phyloP scores from a whole-genome alignment of 2,797 vertebrate species.

The Brotula barbata region DNA sequence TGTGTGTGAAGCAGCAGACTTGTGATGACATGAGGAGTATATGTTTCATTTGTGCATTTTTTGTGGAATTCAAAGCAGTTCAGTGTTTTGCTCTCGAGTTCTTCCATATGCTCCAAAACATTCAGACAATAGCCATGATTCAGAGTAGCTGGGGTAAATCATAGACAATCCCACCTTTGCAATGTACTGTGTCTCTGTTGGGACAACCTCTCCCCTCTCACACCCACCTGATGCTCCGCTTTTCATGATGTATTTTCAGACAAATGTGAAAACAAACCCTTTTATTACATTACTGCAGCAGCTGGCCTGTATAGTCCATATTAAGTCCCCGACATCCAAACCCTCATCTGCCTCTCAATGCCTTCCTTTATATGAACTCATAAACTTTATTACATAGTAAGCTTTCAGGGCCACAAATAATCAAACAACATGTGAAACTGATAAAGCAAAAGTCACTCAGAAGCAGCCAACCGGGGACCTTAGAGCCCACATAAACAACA shows the following conservation, averaged over 20 bases:
- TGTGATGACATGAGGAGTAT: constrained; percentile 21
- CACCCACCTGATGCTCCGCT: constrained; percentile 69
- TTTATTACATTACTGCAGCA: constrained; percentile 34
- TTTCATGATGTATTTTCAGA: constrained; percentile 31
- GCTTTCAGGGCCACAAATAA: constrained; percentile 10
- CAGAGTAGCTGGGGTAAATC: constrained; percentile 54
- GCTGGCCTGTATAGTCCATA: constrained; percentile 30
- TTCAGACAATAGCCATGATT: constrained; percentile 68
- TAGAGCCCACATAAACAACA: constrained; percentile 44
- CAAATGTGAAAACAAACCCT: constrained; percentile 38
- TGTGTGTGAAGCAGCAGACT: constrained; percentile 14
- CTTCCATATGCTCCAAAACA: constrained; percentile 65
- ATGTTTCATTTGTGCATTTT: constrained; percentile 33
- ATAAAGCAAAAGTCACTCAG: constrained; percentile 11
- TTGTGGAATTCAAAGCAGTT: constrained; percentile 36
- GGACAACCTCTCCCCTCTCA: constrained; percentile 68
- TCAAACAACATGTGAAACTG: constrained; percentile 3
- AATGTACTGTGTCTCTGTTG: constrained; percentile 56
- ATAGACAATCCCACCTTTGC: constrained; percentile 54
- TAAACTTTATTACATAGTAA: background rate
- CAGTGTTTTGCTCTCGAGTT: constrained; percentile 55
- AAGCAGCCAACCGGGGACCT: constrained; percentile 20
- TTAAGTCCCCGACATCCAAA: constrained; percentile 18
- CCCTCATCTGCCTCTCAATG: constrained; percentile 34
- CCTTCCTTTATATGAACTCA: constrained; percentile 10